A percentile compares a stretch with the other conserved stretches of the same genome.
phyloP scores from a whole-genome alignment of 2,797 vertebrate species.

The Paratrypauchen microcephalus region DNA sequence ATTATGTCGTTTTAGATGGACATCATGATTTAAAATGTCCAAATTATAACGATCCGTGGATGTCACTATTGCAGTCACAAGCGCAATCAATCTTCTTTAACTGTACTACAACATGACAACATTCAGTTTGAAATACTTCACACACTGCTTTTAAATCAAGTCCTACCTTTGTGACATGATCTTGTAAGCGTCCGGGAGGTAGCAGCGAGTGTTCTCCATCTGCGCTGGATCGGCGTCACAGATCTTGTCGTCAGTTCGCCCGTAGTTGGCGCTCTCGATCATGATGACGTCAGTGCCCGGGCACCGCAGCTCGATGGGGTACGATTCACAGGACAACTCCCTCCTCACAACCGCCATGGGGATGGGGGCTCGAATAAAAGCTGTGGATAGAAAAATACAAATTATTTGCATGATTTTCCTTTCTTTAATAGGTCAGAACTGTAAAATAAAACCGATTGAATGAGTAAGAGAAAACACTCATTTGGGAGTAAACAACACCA shows the following conservation, averaged over 20 bases:
- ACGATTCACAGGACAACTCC: slow-evolving; percentile 97
- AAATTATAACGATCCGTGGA: too few relatives aligned
- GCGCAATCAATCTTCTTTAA: too few relatives aligned
- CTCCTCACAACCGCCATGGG: slow-evolving; percentile 98
- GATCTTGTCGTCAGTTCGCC: slow-evolving; percentile 97
- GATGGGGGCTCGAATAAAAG: slow-evolving; percentile 92
- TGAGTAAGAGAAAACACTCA: neutral
- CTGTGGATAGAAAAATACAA: slow-evolving; percentile 55
- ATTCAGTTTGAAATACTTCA: neutral
- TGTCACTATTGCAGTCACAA: too few relatives aligned
- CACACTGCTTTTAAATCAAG: neutral
- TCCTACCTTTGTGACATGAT: slow-evolving; percentile 97
- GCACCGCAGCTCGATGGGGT: slow-evolving; percentile 97
- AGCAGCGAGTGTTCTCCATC: slow-evolving; percentile 99
- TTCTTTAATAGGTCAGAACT: neutral
- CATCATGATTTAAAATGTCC: too few relatives aligned
- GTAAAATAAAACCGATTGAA: neutral
- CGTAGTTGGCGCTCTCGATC: slow-evolving; percentile 99
- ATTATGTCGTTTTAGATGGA: too few relatives aligned
- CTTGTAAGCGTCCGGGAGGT: slow-evolving; percentile 98
- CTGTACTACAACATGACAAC: too few relatives aligned
- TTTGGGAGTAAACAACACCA: neutral
- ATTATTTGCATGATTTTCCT: neutral
- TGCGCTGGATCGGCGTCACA: slow-evolving; percentile 97
- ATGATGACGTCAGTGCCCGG: slow-evolving; percentile 98